phyloP scores from a whole-genome alignment of 2,113 vertebrate species.

The Anas platyrhynchos region DNA sequence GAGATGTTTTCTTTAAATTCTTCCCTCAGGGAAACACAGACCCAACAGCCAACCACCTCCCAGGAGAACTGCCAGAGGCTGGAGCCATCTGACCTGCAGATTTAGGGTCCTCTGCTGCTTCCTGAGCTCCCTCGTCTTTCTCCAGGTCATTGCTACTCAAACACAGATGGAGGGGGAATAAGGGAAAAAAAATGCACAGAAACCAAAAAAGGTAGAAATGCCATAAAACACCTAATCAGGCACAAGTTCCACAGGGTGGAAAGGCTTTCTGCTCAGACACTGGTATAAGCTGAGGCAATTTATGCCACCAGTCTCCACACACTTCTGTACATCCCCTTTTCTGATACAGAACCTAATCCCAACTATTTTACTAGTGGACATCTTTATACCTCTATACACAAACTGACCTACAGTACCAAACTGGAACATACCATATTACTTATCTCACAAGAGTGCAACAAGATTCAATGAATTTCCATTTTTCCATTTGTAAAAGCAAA shows the following conservation, averaged over 20 bases:
- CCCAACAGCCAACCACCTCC: not conserved
- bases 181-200: not conserved
- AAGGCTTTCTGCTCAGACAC: not conserved
- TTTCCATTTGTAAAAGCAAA: not conserved
- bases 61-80: not conserved
- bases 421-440: not conserved
- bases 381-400: fast-evolving
- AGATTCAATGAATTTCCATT: not conserved
- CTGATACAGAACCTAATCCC: not conserved
- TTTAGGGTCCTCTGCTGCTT: not conserved
- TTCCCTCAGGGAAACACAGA: not conserved
- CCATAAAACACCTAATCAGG: not conserved
- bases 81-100: not conserved
- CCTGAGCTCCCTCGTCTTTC: not conserved
- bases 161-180: not conserved
- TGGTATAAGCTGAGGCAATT: not conserved
- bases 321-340: not conserved
- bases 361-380: not conserved
- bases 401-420: not conserved
- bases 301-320: not conserved
- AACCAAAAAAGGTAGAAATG: not conserved
- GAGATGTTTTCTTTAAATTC: not conserved
- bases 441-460: not conserved
- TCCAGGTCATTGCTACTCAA: not conserved
- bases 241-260: not conserved